Evolutionary conservation across 2,797 vertebrate genomes (phyloP).

Genomic region (Siniperca obscura): DNA sequence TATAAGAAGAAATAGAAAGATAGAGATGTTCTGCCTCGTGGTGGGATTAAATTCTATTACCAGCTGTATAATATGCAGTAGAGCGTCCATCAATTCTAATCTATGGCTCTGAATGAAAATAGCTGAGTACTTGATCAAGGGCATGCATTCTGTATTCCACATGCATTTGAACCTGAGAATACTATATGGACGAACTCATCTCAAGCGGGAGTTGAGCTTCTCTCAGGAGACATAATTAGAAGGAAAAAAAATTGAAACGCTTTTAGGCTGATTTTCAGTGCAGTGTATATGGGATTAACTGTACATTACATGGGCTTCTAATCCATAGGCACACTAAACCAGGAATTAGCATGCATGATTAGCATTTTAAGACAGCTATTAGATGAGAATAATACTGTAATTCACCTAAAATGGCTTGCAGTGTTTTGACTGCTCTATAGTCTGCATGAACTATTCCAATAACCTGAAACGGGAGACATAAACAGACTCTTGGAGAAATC

Average conservation of each 20-base stretch:
- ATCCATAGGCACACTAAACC: conserved; percentile 74
- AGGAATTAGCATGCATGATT: conserved; percentile 78
- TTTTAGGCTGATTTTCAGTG: conserved; percentile 66
- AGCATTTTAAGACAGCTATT: conserved; percentile 74
- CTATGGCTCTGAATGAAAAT: conserved; percentile 31
- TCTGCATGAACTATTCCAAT: conserved; percentile 37
- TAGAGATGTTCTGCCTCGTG: conserved; percentile 22
- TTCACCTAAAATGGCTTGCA: conserved; percentile 67
- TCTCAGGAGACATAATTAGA: conserved; percentile 78
- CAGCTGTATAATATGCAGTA: conserved; percentile 34
- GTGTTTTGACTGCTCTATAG: conserved; percentile 57
- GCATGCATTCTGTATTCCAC: conserved; percentile 51
- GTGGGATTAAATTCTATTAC: conserved; percentile 38
- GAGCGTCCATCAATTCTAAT: conserved; percentile 42
- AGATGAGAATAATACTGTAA: conserved; percentile 74
- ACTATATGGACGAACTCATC: conserved; percentile 41
- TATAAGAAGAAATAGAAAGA: conserved; percentile 31
- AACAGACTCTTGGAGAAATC: conserved; percentile 44
- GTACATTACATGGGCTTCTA: conserved; percentile 77
- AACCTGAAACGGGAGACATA: conserved; percentile 48
- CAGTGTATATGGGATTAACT: conserved; percentile 75
- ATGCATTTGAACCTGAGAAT: conserved; percentile 35
- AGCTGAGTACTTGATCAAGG: conserved; percentile 54
- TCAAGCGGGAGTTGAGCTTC: conserved; percentile 59
- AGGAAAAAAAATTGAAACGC: conserved; percentile 59